Conservation (phyloP, 2,113 vertebrate species). For the Peromyscus californicus region DNA sequence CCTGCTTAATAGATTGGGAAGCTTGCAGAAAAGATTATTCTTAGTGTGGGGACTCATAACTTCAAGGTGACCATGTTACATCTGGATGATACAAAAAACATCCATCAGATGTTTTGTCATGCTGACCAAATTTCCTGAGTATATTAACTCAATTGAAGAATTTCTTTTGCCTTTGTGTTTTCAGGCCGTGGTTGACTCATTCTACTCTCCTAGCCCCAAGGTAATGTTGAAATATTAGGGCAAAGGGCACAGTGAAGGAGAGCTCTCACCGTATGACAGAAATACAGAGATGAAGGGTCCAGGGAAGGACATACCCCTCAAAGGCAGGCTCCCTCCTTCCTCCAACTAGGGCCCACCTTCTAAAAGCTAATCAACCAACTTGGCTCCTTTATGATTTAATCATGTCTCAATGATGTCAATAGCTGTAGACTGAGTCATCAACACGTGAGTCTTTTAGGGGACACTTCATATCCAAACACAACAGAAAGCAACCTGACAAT, state of each 20-base stretch:
- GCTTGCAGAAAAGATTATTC: not conserved
- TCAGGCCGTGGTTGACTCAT: not conserved
- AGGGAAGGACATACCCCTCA: not conserved
- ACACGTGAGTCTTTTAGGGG: too few relatives aligned
- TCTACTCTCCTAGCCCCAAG: not conserved
- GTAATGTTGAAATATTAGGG: not conserved
- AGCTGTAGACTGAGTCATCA: not conserved
- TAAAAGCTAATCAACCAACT: not conserved
- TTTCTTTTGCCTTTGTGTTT: not conserved
- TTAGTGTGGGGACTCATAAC: not conserved
- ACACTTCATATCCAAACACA: not conserved
- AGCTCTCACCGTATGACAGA: not conserved
- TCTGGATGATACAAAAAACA: not conserved
- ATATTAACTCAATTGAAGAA: not conserved
- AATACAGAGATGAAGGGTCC: not conserved
- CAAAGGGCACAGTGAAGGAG: not conserved
- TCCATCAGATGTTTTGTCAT: not conserved
- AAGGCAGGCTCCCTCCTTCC: not conserved
- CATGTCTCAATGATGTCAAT: not conserved
- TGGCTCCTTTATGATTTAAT: not conserved
- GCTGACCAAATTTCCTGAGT: not conserved
- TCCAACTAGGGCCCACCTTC: not conserved
- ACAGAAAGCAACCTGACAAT: not conserved
- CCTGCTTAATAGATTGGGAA: not conserved
- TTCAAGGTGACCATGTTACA: not conserved